Conservation (phyloP, 2,113 vertebrate genomes). For the Anser cygnoides region DNA sequence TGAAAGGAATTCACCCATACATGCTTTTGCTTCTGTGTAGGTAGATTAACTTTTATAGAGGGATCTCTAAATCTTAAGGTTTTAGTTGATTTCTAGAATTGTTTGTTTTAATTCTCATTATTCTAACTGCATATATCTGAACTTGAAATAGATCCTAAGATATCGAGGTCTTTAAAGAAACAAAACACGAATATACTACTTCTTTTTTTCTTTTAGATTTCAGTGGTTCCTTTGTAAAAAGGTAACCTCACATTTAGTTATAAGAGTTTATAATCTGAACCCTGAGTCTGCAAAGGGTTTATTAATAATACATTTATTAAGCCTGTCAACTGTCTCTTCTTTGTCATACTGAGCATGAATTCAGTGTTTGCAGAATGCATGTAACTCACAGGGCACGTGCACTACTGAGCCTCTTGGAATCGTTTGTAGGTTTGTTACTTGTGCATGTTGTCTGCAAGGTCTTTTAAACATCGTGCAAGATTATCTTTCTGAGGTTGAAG, state of each 20-base stretch:
- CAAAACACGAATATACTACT: neutral
- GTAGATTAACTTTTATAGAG: neutral
- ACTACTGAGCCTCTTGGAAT: neutral
- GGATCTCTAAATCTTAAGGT: neutral
- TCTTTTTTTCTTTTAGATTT: neutral
- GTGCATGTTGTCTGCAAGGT: neutral
- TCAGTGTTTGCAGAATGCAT: neutral
- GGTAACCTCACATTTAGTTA: neutral
- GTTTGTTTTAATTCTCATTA: neutral
- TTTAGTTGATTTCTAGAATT: neutral
- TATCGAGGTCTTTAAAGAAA: neutral
- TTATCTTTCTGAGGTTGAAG: neutral
- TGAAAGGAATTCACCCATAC: neutral
- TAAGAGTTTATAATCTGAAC: neutral
- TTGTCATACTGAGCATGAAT: neutral
- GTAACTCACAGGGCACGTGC: accelerated
- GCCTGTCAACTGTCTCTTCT: neutral
- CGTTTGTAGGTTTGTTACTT: neutral
- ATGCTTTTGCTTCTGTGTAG: neutral
- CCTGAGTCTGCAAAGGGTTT: neutral
- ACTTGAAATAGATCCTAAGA: neutral
- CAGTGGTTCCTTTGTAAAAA: neutral
- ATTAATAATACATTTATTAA: neutral
- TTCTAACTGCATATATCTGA: neutral
- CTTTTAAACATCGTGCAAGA: neutral